Conservation (phyloP, 23 tunicate genomes). For the Phallusia fumigata region DNA sequence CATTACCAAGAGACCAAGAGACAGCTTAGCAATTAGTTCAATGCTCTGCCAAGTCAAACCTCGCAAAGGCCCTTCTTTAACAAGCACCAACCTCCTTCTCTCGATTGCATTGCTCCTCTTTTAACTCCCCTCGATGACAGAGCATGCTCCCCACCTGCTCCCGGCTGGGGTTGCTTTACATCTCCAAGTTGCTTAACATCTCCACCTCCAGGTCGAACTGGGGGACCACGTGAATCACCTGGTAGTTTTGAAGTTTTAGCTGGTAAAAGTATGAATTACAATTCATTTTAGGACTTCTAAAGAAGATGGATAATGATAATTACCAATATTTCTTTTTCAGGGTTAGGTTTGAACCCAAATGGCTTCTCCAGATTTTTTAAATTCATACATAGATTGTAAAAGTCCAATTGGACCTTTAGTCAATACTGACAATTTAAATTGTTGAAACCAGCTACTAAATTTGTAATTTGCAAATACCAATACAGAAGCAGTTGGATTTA, state of each 20-base stretch:
- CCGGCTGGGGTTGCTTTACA: constrained; percentile 18
- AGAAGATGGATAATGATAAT: neutral
- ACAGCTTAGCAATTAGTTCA: no score
- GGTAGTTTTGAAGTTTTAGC: neutral
- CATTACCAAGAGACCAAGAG: no score
- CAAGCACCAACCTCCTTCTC: constrained; percentile 13
- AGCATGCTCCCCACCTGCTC: constrained; percentile 27
- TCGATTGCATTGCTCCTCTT: constrained; percentile 34
- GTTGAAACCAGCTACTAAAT: no score
- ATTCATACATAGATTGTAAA: no score
- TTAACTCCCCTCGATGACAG: constrained; percentile 43
- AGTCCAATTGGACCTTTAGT: no score
- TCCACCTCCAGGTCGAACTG: constrained; percentile 18
- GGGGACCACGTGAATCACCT: constrained; percentile 17
- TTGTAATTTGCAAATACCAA: no score
- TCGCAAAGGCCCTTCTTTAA: no score
- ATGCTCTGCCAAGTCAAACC: no score
- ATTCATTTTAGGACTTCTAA: neutral
- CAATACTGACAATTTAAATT: no score
- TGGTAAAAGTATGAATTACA: no score
- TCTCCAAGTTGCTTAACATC: constrained; percentile 2
- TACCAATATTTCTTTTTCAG: neutral
- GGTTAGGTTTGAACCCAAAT: neutral
- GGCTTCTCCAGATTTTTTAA: no score
- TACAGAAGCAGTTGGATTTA: no score